Percentiles rank a stretch among this genome's conserved stretches.
Conservation (phyloP, 2,888 invertebrate genomes). For the Branchipolynoe longqiensis region DNA sequence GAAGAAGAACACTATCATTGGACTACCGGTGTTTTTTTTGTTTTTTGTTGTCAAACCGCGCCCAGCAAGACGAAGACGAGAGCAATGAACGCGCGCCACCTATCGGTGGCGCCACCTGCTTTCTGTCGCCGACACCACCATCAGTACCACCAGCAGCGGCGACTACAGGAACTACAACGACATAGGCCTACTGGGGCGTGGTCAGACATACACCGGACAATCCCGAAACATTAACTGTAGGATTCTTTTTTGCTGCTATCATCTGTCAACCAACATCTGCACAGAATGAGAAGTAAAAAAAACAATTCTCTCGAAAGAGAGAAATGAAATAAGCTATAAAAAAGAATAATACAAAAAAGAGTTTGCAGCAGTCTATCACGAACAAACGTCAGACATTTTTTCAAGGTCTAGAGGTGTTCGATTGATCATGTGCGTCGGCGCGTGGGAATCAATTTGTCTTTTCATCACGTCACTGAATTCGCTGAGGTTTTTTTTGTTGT, state of each 20-base stretch:
- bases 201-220: no score
- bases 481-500: no score
- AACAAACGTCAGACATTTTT: slow-evolving; percentile 48
- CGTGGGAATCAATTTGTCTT: neutral
- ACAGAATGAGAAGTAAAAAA: slow-evolving; percentile 8
- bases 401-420: no score
- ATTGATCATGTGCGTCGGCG: neutral
- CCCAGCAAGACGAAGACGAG: no score
- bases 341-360: no score
- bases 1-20: slow-evolving; percentile 33
- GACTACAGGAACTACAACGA: neutral
- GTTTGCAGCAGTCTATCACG: slow-evolving; percentile 30
- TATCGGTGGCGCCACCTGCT: slow-evolving; percentile 38
- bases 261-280: neutral
- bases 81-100: no score
- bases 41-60: no score
- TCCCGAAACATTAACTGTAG: slow-evolving; percentile 33
- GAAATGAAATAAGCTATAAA: no score
- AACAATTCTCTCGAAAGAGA: no score
- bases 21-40: slow-evolving; percentile 42
- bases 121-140: no score
- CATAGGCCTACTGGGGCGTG: neutral
- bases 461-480: no score
- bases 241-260: slow-evolving; percentile 41
- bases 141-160: neutral